Percentiles rank a stretch among this genome's conserved stretches.
Conservation (phyloP, 2,888 invertebrate genomes). For the Hydropsyche betteni region DNA sequence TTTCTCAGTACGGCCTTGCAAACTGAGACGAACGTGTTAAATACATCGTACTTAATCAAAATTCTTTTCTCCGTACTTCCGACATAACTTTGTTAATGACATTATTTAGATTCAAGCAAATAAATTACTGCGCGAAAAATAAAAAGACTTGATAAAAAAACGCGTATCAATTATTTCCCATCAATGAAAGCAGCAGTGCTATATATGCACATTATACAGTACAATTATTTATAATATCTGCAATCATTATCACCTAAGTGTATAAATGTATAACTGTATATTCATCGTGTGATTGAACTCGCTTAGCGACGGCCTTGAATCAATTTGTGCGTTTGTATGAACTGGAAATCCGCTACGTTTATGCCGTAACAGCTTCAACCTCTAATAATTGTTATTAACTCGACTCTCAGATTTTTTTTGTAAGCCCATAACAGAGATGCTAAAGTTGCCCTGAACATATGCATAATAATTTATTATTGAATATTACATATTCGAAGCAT, state of each 20-base stretch:
- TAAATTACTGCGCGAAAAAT: not conserved
- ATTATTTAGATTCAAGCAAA: not conserved
- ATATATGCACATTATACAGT: too few relatives aligned
- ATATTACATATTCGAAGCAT: too few relatives aligned
- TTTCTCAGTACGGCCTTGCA: conserved; percentile 8
- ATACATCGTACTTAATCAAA: not conserved
- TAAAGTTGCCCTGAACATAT: not conserved
- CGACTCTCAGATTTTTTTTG: not conserved
- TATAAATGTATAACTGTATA: not conserved
- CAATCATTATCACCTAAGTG: too few relatives aligned
- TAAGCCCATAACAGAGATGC: not conserved
- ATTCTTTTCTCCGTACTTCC: not conserved
- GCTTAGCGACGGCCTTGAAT: conserved; percentile 27
- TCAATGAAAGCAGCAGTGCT: too few relatives aligned
- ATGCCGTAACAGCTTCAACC: conserved; percentile 10
- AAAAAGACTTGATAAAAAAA: too few relatives aligned
- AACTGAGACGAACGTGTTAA: not conserved
- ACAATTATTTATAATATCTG: too few relatives aligned
- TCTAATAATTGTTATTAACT: conserved; percentile 26
- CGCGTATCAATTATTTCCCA: too few relatives aligned
- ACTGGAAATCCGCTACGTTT: conserved; percentile 24
- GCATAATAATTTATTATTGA: not conserved
- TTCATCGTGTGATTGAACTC: conserved; percentile 26
- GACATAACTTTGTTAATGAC: not conserved
- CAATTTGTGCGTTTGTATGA: conserved; percentile 19